These are phyloP conservation scores for Cataglyphis altisquamis DNA, from an alignment of 2,888 invertebrate genomes.

Conservation along the genomic window DNA sequence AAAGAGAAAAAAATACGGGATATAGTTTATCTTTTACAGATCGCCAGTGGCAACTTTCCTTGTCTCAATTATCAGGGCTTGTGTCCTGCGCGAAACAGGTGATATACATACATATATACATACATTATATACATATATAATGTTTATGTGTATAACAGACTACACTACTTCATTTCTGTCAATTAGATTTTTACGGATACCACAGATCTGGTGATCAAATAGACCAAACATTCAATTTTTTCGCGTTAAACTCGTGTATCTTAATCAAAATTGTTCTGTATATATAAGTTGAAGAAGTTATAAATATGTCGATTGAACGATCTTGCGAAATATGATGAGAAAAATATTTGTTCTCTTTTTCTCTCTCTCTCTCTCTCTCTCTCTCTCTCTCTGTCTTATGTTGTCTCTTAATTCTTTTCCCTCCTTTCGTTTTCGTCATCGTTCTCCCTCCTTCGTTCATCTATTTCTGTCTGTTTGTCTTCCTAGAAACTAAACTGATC, in stretches of 20 bases:
- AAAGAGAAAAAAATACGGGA: conserved; percentile 25
- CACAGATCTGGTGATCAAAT: conserved; percentile 39
- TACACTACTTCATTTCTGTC: conserved; percentile 13
- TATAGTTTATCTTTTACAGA: background rate
- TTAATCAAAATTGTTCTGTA: conserved; percentile 35
- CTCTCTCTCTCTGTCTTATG: background rate
- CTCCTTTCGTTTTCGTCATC: background rate
- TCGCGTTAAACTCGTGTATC: conserved; percentile 1
- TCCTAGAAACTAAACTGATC: conserved; percentile 62
- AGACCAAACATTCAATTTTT: conserved; percentile 32
- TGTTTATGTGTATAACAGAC: background rate
- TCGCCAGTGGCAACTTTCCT: background rate
- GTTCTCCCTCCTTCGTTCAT: background rate
- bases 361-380: background rate
- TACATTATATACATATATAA: background rate
- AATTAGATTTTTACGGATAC: conserved; percentile 33
- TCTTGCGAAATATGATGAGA: conserved; percentile 12
- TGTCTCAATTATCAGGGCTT: conserved; percentile 21
- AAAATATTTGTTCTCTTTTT: conserved; percentile 30
- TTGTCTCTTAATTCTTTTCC: background rate
- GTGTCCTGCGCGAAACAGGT: conserved; percentile 9
- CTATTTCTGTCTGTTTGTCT: conserved; percentile 17
- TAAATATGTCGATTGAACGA: background rate
- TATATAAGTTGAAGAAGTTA: conserved; percentile 2
- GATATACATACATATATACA: conserved; percentile 12